These are phyloP conservation scores for Ictalurus punctatus DNA, from an alignment of 2,113 vertebrate species.

Conservation along the genomic window DNA sequence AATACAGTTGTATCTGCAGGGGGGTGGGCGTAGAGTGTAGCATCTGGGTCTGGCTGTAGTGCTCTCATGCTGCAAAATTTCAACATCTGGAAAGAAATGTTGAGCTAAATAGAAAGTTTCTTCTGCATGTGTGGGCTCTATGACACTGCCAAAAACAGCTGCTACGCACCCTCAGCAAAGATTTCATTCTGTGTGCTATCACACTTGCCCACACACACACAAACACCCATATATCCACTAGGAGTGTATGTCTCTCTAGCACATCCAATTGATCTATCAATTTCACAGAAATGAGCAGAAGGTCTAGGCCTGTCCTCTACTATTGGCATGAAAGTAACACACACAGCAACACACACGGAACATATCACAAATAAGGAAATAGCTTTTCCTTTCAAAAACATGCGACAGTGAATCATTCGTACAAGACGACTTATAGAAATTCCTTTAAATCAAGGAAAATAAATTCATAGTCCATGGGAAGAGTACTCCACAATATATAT, in stretches of 20 bases:
- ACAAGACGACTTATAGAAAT: not conserved
- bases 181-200: conserved; percentile 22
- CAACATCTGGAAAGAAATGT: not conserved
- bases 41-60: not conserved
- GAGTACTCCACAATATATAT: not conserved
- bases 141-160: conserved; percentile 24
- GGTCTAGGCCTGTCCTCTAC: not conserved
- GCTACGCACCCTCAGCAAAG: not conserved
- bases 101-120: not conserved
- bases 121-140: not conserved
- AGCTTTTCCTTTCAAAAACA: not conserved
- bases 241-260: not conserved
- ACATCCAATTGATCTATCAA: conserved; percentile 18
- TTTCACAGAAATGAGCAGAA: not conserved
- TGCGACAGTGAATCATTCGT: not conserved
- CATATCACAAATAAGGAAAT: not conserved
- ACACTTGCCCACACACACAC: conserved; percentile 4
- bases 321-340: not conserved
- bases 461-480: not conserved
- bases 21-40: not conserved
- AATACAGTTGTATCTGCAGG: conserved; percentile 14
- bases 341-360: not conserved
- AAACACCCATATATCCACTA: not conserved
- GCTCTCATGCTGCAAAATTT: conserved; percentile 9
- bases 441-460: not conserved